phyloP scores from a whole-genome alignment of 2,797 vertebrate species.

The Botia almorhae region DNA sequence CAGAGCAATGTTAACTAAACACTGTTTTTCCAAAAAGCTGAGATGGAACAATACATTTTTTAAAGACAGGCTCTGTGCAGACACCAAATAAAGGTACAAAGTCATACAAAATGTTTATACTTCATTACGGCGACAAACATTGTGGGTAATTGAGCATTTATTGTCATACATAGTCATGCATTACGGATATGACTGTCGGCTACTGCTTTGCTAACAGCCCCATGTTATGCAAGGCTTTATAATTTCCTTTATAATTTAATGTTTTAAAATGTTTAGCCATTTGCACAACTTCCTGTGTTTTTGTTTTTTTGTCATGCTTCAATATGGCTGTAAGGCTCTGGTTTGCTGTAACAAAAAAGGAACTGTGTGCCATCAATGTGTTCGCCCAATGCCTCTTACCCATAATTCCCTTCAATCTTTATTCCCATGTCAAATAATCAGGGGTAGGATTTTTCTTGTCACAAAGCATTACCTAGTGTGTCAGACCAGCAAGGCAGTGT shows the following conservation, averaged over 20 bases:
- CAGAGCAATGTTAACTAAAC: constrained; percentile 48
- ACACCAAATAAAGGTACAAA: constrained; percentile 57
- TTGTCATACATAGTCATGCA: constrained; percentile 52
- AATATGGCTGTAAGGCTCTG: constrained; percentile 64
- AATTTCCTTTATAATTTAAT: no score
- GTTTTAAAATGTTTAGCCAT: no score
- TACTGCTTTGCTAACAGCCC: constrained; percentile 43
- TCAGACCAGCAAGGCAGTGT: constrained; percentile 64
- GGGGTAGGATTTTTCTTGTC: constrained; percentile 58
- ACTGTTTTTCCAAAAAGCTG: constrained; percentile 16
- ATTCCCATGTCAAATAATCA: constrained; percentile 72
- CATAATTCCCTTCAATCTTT: constrained; percentile 64
- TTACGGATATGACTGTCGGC: constrained; percentile 60
- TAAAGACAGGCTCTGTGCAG: constrained; percentile 54
- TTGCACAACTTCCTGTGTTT: constrained; percentile 59
- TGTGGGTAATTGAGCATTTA: constrained; percentile 58
- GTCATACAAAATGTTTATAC: constrained; percentile 63
- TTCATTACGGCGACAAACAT: constrained; percentile 65
- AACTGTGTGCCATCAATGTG: constrained; percentile 69
- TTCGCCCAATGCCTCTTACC: constrained; percentile 50
- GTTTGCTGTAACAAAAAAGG: constrained; percentile 61
- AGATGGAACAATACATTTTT: constrained; percentile 44
- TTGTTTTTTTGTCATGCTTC: constrained; percentile 29
- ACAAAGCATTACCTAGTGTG: constrained; percentile 69
- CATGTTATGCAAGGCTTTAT: no score